Base-by-base conservation (phyloP, 2,888 invertebrate species). In the Dasypolia templi region DNA sequence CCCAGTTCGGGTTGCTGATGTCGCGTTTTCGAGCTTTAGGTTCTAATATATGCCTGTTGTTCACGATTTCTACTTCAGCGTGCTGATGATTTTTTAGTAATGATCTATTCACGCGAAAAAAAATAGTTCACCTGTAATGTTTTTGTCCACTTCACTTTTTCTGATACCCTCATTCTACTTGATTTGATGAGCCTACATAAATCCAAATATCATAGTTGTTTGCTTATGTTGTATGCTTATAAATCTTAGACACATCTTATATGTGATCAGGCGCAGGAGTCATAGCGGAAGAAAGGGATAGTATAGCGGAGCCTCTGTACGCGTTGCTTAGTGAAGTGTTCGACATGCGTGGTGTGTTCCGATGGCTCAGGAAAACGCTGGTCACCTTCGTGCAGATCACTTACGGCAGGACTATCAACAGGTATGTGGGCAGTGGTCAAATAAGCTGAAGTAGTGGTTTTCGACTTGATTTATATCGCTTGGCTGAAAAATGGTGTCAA, bases 361-460 rank as follows among this genome's bases (percentile, higher is more conserved):
- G 98, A 69, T 98, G 98, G 97, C 96, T 99, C 44, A 95, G 99
- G 82, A 98, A 98, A 91, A 98, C 98, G 35, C 96, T 99, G 32
- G 99, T 99, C 86, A 98, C 98, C 3, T 99, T 99, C 94, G 99
- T 99, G 39, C 99, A 99, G 94, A 98, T 98, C 76, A 98, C 98
- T 0, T 99, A 98, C 91, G 99, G 99, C n/a, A 97, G 98, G 79
- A 99, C 98, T 74, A 99, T 99, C 62, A 99, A 99, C 92, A 97
- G 98, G 97, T 98, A 42, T 2, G 65, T 51, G 0, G 17, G 22
- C 9, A 51, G 35, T 22, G 1, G 26, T 7, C 59, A 0, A 59
- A 7, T 12, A 5, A 22, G 5, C 17, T 42, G 29, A 26, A 22
- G 29, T 17, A 22, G 1, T 1, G 11, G 22, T 58, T 56, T 32